phyloP scores from a whole-genome alignment of 1,140 invertebrate species.

The Aphelenchoides fujianensis region DNA sequence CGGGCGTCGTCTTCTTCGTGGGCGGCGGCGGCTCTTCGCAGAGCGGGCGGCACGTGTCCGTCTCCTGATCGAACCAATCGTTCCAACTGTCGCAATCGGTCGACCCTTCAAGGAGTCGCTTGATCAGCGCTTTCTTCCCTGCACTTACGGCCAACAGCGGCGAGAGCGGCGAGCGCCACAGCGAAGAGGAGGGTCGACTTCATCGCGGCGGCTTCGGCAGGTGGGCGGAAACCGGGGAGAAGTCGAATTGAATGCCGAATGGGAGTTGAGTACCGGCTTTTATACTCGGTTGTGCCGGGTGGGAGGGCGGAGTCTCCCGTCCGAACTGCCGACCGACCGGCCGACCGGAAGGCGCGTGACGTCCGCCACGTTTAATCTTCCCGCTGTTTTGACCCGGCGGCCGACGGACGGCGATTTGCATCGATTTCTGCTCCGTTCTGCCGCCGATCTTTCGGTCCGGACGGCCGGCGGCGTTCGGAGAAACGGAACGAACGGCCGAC shows the following conservation, averaged over 20 bases:
- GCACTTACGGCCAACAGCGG: not conserved
- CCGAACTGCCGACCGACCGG: too few relatives aligned
- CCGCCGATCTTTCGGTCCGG: too few relatives aligned
- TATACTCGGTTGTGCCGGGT: too few relatives aligned
- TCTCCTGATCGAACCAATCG: slow-evolving; percentile 2
- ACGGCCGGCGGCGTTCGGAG: too few relatives aligned
- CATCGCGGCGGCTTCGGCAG: not conserved
- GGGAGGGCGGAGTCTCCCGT: too few relatives aligned
- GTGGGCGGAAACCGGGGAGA: not conserved
- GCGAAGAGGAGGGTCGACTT: not conserved
- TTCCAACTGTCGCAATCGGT: not conserved
- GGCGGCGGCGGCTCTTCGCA: not conserved
- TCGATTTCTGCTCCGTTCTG: too few relatives aligned
- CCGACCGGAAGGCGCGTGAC: too few relatives aligned
- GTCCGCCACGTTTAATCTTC: too few relatives aligned
- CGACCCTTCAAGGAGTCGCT: not conserved
- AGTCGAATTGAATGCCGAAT: not conserved
- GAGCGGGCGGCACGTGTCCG: not conserved
- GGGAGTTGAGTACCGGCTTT: too few relatives aligned
- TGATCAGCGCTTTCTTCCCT: not conserved
- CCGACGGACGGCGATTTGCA: too few relatives aligned
- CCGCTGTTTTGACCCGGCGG: too few relatives aligned
- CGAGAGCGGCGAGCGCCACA: not conserved
- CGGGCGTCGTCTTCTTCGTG: not conserved
- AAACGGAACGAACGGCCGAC: too few relatives aligned